Evolutionary conservation across 2,797 vertebrate genomes (phyloP).

Genomic region (Trematomus bernacchii): DNA sequence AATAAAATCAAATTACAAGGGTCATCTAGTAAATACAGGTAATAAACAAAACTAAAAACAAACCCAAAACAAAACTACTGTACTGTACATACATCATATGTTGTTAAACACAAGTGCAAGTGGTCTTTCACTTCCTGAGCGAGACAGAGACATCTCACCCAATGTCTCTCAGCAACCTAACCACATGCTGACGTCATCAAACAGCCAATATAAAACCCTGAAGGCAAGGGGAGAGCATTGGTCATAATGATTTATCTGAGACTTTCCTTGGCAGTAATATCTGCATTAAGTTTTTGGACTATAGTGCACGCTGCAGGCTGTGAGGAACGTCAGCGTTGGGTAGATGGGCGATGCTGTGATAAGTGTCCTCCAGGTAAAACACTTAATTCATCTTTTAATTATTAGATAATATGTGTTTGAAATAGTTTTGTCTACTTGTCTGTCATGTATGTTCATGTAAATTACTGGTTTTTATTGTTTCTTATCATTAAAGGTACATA

Average conservation of each 20-base stretch:
- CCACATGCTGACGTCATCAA: constrained; percentile 58
- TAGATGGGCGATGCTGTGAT: constrained; percentile 62
- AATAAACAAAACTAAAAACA: too few species aligned
- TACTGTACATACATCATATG: too few species aligned
- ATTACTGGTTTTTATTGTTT: background rate
- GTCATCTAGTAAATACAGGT: too few species aligned
- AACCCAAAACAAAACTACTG: too few species aligned
- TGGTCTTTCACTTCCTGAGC: constrained; percentile 67
- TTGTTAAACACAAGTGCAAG: background rate
- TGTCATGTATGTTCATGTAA: background rate
- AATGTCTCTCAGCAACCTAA: background rate
- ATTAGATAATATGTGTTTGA: background rate
- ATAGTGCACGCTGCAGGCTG: constrained; percentile 24
- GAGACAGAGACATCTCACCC: background rate
- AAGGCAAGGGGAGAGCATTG: background rate
- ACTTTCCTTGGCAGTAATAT: constrained; percentile 9
- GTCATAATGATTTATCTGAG: constrained; percentile 59
- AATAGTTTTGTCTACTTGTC: background rate
- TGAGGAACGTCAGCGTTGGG: fast-evolving
- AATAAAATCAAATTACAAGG: background rate
- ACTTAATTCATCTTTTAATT: background rate
- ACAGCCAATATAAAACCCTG: constrained; percentile 54
- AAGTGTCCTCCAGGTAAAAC: constrained; percentile 77
- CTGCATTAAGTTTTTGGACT: constrained; percentile 30
- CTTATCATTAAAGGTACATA: constrained; percentile 62